Conservation (phyloP, 2,113 vertebrate genomes). For the Apus apus region DNA sequence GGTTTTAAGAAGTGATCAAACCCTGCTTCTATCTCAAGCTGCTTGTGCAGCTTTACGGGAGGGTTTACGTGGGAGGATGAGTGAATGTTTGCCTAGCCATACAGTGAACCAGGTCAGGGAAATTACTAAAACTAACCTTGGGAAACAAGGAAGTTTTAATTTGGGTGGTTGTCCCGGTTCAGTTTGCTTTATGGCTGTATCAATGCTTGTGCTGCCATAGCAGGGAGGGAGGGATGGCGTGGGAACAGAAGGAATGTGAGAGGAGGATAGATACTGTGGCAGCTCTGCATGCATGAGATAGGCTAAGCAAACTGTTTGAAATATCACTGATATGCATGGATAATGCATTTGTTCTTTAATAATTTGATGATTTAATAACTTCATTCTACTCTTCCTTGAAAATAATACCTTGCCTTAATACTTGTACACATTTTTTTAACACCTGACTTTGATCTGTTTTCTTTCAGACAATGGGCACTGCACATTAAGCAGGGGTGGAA, state of each 20-base stretch:
- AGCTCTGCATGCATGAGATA: not conserved
- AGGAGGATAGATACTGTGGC: not conserved
- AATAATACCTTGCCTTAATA: not conserved
- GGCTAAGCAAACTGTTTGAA: not conserved
- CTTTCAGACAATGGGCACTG: constrained; percentile 78
- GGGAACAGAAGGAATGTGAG: not conserved
- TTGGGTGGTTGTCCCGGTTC: not conserved
- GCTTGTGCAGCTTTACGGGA: not conserved
- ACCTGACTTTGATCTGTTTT: not conserved
- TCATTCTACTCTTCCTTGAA: not conserved
- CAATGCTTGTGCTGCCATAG: not conserved
- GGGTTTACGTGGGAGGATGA: not conserved
- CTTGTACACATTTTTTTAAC: not conserved
- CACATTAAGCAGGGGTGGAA: constrained; percentile 73
- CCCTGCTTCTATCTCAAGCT: not conserved
- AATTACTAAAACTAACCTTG: not conserved
- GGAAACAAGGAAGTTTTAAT: not conserved
- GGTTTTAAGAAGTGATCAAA: not conserved
- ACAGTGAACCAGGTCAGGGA: not conserved
- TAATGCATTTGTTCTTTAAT: not conserved
- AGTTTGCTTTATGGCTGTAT: not conserved
- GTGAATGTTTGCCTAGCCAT: not conserved
- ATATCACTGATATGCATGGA: not conserved
- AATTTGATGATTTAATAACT: not conserved
- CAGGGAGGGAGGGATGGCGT: not conserved